These are phyloP conservation scores for Neodon shergylaensis DNA, from an alignment of 2,113 vertebrate species.

Conservation along the genomic window DNA sequence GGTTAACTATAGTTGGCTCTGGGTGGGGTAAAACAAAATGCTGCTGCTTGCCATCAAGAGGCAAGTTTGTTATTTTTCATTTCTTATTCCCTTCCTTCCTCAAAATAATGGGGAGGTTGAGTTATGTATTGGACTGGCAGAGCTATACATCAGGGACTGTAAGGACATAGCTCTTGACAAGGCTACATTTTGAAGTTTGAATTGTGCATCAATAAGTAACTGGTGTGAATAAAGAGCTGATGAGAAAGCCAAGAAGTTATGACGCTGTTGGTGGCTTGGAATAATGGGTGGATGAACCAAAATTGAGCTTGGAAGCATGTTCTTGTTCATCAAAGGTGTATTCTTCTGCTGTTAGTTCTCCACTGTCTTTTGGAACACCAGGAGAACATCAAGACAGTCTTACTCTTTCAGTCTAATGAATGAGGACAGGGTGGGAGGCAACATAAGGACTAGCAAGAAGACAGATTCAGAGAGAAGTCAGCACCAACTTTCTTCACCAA, in stretches of 20 bases:
- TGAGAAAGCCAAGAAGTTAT: constrained; percentile 70
- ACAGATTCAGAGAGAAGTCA: background rate
- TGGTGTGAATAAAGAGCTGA: constrained; percentile 79
- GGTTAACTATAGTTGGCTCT: constrained; percentile 76
- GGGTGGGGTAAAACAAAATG: constrained; percentile 82
- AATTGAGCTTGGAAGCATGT: constrained; percentile 89
- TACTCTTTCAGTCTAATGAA: background rate
- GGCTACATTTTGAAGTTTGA: constrained; percentile 82
- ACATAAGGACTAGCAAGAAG: background rate
- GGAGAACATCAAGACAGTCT: background rate
- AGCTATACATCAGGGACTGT: constrained; percentile 71
- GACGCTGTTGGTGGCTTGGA: constrained; percentile 77
- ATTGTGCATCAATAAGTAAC: constrained; percentile 71
- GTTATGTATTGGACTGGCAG: constrained; percentile 58
- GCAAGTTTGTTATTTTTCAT: constrained; percentile 75
- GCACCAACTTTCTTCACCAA: background rate
- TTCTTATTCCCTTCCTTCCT: constrained; percentile 88
- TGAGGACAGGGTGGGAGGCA: background rate
- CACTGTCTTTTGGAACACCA: constrained; percentile 27
- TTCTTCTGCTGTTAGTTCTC: constrained; percentile 66
- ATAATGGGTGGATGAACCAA: constrained; percentile 82
- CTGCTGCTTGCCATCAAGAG: constrained; percentile 87
- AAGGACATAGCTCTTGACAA: constrained; percentile 82
- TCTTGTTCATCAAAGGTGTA: constrained; percentile 84
- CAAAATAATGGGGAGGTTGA: constrained; percentile 71